Percentiles rank a stretch among this genome's conserved stretches.
Conservation (phyloP, 2,797 vertebrate genomes). For the Siniperca obscura region DNA sequence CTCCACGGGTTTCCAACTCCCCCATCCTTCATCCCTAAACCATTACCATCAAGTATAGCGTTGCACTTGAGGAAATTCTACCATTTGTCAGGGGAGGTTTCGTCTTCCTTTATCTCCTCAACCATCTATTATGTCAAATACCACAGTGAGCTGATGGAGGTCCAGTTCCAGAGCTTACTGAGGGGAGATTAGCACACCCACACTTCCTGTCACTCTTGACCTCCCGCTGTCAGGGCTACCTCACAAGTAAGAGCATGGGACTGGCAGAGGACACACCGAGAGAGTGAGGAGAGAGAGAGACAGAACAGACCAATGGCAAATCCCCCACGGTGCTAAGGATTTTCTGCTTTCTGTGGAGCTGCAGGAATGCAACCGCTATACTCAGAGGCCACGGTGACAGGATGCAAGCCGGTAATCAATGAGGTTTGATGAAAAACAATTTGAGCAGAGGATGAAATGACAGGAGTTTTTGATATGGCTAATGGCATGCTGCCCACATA, state of each 20-base stretch:
- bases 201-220: constrained; percentile 68
- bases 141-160: constrained; percentile 68
- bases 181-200: constrained; percentile 73
- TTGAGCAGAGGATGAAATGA: constrained; percentile 51
- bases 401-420: constrained; percentile 47
- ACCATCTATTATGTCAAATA: constrained; percentile 69
- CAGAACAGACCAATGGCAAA: constrained; percentile 58
- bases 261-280: constrained; percentile 16
- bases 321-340: constrained; percentile 39
- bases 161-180: constrained; percentile 52
- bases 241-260: constrained; percentile 29
- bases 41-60: constrained; percentile 53
- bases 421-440: constrained; percentile 64
- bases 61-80: constrained; percentile 58
- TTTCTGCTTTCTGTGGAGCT: constrained; percentile 45
- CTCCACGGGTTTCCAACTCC: constrained; percentile 41
- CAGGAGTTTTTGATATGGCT: constrained; percentile 49
- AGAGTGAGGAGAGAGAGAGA: constrained; percentile 18
- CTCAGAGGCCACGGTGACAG: constrained; percentile 30
- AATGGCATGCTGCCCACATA: constrained; percentile 38
- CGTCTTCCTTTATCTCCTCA: constrained; percentile 56
- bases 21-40: constrained; percentile 51
- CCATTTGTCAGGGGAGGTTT: constrained; percentile 61
- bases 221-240: constrained; percentile 52
- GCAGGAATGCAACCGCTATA: constrained; percentile 30